Conservation (phyloP, 2,113 vertebrate genomes). For the Hystrix cristata region DNA sequence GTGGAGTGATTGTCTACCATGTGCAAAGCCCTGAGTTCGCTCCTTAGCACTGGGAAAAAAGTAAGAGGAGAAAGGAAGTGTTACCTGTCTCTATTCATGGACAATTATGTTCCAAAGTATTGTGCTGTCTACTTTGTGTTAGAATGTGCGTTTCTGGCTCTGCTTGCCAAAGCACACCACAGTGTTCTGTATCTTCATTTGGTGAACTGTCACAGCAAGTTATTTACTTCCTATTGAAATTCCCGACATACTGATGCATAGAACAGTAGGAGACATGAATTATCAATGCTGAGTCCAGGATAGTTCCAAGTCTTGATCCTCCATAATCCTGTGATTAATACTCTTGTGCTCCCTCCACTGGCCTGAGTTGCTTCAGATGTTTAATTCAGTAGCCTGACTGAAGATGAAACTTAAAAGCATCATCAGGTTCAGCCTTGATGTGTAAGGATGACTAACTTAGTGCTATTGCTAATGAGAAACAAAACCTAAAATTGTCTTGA, state of each 20-base stretch:
- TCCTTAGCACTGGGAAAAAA: neutral
- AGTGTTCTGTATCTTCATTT: neutral
- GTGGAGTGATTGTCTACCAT: neutral
- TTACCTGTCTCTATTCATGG: neutral
- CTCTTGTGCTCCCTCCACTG: conserved; percentile 11
- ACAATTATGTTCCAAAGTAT: conserved; percentile 35
- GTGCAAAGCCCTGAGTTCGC: neutral
- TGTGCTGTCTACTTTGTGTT: neutral
- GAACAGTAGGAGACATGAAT: neutral
- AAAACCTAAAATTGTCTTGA: conserved; percentile 39
- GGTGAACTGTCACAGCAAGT: conserved; percentile 6
- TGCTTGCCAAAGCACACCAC: neutral
- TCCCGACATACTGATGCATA: neutral
- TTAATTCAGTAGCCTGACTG: conserved; percentile 48
- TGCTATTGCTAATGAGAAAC: conserved; percentile 19
- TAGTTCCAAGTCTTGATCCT: neutral
- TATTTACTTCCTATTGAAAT: conserved; percentile 37
- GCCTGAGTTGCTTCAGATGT: conserved; percentile 40
- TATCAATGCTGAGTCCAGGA: neutral
- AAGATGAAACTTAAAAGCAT: conserved; percentile 66
- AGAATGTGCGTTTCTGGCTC: neutral
- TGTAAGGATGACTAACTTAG: conserved; percentile 54
- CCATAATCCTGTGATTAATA: conserved; percentile 42
- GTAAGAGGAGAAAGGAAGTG: neutral
- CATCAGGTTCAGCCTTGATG: conserved; percentile 15